Base-by-base conservation (phyloP, 2,797 vertebrate genomes). In the Balearica regulorum region DNA sequence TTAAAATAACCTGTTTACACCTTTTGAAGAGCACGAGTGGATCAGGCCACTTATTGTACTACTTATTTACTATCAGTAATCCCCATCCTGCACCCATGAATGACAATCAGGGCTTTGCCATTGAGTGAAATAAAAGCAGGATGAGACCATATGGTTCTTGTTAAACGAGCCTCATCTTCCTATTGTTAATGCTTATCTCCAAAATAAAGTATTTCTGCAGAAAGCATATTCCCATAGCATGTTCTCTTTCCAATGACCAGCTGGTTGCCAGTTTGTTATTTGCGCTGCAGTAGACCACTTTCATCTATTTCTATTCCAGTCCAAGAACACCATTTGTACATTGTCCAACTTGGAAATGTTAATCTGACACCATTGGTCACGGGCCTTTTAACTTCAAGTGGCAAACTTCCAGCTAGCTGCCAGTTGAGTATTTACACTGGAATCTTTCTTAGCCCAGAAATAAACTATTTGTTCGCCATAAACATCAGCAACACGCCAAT, bases 121-220 rank as follows among this genome's bases (percentile, higher is more conserved):
- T 0, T 49, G 54, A 84, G 72, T 53, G 60, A 89, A 96, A 95
- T 81, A 95, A 85, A 92, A 85, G 72, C 91, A 93, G 83, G 80
- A 93, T 73, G 41, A 78, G 76, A 92, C 86, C 96, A 97, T 95
- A 96, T 95, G 96, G 93, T 90, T 97, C 97, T 93, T 96, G 94
- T 97, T 97, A 94, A 92, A 95, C 21, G 26, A 95, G 60, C 88
- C 89, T 94, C 95, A 94, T 97, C 95, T 94, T 96, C 87, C 95
- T 92, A 97, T 96, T 96, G 94, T 96, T 97, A 96, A 96, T 93
- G 92, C 96, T 97, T 96, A 97, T 96, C 96, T 96, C 89, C 92
- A 93, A 95, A 97, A 94, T 94, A 97, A 97, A 97, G 95, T 94
- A 96, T 96, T 96, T 96, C 78, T 97, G 87, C 93, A 90, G 83